Evolutionary conservation across 2,797 vertebrate genomes (phyloP), one percentile per base, ranked within the genome.

Genomic region (Sebastes vulpes): DNA sequence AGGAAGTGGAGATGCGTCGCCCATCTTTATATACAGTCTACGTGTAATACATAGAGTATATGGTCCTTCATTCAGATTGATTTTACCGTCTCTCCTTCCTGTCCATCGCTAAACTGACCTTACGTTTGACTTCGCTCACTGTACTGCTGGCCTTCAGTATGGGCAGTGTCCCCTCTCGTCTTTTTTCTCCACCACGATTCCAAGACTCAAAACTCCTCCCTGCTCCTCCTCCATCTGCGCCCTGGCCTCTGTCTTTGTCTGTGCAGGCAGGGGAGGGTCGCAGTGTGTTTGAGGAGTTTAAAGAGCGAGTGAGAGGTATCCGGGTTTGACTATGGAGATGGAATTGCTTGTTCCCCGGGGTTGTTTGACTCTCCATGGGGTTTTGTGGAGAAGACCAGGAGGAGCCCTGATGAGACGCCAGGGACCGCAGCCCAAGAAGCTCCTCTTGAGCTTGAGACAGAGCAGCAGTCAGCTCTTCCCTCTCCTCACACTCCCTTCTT

Each of bases 401-500:
- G 63, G 85, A 68, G 63, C 58, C 80, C 20, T 18, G 88, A 75
- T 79, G 78, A 71, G 75, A 78, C 16, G 20, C 54, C 1, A 20
- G 29, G 53, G 71, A 75, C 72, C 78, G 92, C 9, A 96, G 92
- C 67, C 92, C 86, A 80, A 94, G 86, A 18, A 98, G 95, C 93
- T 97, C 95, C 76, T 97, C 96, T 56, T 94, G 94, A 80, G 97
- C 95, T 54, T 89, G 92, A 81, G 94, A 90, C 89, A 99, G 88
- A 12, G 97, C 97, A 12, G 96, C 96, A 0, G 97, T 98, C 82
- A 99, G 97, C 79, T 97, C 97, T 78, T 94, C 97, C 82, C 97
- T 96, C 91, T 99, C 98, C 92, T 97, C 96, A 76, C 98, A 98
- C 94, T 98, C 98, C 46, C 94, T 94, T 25, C 96, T 96, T 54